A percentile compares a stretch with the other conserved stretches of the same genome.
These are phyloP conservation scores for Cheilosia pagana DNA, from an alignment of 2,888 invertebrate genomes.

Conservation along the genomic window DNA sequence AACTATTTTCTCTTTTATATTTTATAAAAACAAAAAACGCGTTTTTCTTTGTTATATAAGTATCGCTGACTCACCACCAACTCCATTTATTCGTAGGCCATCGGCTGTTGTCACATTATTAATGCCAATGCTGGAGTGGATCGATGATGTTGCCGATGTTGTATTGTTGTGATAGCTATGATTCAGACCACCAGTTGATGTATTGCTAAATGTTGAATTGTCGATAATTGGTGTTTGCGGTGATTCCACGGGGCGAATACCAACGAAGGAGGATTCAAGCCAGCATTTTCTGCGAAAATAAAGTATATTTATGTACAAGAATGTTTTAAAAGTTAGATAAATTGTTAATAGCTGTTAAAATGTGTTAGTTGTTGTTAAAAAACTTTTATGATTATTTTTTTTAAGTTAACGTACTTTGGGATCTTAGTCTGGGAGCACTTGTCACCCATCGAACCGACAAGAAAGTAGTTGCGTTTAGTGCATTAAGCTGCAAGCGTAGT, in stretches of 20 bases:
- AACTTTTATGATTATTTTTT: background rate
- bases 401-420: background rate
- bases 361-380: background rate
- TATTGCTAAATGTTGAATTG: slow-evolving; percentile 83
- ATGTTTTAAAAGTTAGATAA: background rate
- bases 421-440: too few relatives aligned
- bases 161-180: slow-evolving; percentile 74
- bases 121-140: slow-evolving; percentile 77
- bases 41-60: slow-evolving; percentile 76
- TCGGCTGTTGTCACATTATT: slow-evolving; percentile 74
- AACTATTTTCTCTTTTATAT: slow-evolving; percentile 26
- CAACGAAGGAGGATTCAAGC: slow-evolving; percentile 96
- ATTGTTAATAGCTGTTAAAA: background rate
- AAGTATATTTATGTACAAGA: background rate
- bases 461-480: too few relatives aligned
- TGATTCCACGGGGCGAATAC: slow-evolving; percentile 92
- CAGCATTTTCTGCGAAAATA: slow-evolving; percentile 87
- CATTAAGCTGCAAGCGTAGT: too few relatives aligned
- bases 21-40: slow-evolving; percentile 54
- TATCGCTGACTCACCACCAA: slow-evolving; percentile 84
- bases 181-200: slow-evolving; percentile 65
- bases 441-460: too few relatives aligned
- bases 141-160: slow-evolving; percentile 79
- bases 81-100: slow-evolving; percentile 84
- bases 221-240: slow-evolving; percentile 91